Evolutionary conservation across 1,140 invertebrate species (phyloP), one percentile per base, ranked within the genome.

Genomic region (Conus betulinus): DNA sequence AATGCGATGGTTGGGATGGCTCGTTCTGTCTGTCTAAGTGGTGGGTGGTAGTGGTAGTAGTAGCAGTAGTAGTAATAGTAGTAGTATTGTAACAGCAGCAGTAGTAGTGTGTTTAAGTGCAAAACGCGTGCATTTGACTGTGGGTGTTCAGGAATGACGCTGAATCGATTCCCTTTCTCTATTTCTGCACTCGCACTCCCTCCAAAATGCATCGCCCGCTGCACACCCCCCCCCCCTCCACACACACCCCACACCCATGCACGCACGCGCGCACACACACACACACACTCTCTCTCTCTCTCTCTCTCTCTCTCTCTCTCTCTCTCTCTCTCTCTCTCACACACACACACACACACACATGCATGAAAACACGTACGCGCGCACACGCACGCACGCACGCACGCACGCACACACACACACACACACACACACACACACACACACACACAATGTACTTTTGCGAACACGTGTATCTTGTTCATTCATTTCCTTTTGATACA

Each of bases 361-460:
- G 5, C 71, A 20, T 6, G 5, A 3, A 23, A 3, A 23, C 71
- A 23, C 71, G 7, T 6, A 74, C 25, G 7, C 71, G 7, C 25
- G 7, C 71, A 74, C 71, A 23, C 71, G 7, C 71, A 23, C 5
- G n/a, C 71, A 74, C 71, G 23, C 71, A 7, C 71, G 23, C 11
- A 74, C 71, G 7, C 20, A 13, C 71, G 23, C 71, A 13, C 71
- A 74, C 71, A 74, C 71, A 74, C 71, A 74, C 71, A 74, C 71
- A 74, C 71, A 74, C 71, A 74, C 71, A 74, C 71, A 74, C 71
- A 74, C 71, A 74, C 71, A 74, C 71, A 74, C 71, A 74, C 71
- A 74, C 71, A 74, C 71, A 74, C 71, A 25, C 39, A 39, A 39
- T 39, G 39, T 39, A 39, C 39, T 39, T 39, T 39, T 39, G 39